phyloP scores from a whole-genome alignment of 2,797 vertebrate genomes.

The Smutsia temminckii region DNA sequence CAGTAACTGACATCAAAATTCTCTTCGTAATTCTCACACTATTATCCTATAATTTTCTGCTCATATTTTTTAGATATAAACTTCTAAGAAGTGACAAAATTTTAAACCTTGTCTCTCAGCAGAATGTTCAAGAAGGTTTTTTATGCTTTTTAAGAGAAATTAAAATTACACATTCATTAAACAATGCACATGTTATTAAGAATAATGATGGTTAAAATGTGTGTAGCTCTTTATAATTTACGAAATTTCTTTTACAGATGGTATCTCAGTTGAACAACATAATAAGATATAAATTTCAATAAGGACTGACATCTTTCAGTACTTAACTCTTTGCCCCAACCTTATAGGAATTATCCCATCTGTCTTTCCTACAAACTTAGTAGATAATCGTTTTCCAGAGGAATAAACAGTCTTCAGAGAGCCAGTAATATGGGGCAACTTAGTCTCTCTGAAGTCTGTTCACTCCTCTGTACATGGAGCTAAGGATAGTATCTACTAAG shows the following conservation, averaged over 20 bases:
- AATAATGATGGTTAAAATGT: background rate
- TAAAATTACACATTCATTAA: background rate
- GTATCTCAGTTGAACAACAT: background rate
- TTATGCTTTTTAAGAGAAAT: background rate
- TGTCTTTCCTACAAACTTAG: background rate
- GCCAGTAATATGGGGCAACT: background rate
- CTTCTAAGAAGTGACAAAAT: background rate
- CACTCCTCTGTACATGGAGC: background rate
- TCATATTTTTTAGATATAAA: background rate
- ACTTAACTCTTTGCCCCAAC: background rate
- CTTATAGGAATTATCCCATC: background rate
- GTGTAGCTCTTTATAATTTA: background rate
- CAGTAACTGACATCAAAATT: background rate
- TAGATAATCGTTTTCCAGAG: background rate
- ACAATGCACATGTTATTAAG: background rate
- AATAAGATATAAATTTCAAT: background rate
- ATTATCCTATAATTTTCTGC: conserved; percentile 22
- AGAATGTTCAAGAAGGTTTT: background rate
- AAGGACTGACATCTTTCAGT: background rate
- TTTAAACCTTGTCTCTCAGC: background rate
- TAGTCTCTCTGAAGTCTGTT: background rate
- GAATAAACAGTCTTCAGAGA: background rate
- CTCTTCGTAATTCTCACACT: background rate
- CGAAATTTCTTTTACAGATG: background rate
- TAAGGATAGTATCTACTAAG: background rate